phyloP scores from a whole-genome alignment of 2,888 invertebrate genomes.

The Hypercompe scribonia region DNA sequence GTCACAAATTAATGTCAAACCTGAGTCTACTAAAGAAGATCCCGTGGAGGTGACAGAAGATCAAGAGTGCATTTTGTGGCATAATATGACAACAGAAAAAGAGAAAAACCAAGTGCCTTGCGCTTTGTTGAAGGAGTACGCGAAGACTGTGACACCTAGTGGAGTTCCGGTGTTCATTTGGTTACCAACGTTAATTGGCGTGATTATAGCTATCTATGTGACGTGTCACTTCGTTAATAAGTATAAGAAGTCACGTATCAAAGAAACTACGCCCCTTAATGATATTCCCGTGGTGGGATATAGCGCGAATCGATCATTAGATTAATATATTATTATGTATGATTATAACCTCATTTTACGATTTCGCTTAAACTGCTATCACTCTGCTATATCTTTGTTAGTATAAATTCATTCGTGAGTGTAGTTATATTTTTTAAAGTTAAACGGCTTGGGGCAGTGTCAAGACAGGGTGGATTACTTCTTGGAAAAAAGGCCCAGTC shows the following conservation, averaged over 20 bases:
- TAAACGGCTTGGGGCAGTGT: not conserved
- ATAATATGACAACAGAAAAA: constrained; percentile 66
- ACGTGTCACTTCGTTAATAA: constrained; percentile 68
- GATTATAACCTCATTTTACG: not conserved
- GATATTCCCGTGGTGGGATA: constrained; percentile 61
- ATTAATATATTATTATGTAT: not conserved
- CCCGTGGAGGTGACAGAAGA: constrained; percentile 65
- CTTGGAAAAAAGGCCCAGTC: not conserved
- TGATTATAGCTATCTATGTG: constrained; percentile 64
- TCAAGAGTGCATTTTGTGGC: constrained; percentile 77
- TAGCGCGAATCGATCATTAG: constrained; percentile 59
- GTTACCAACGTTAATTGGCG: constrained; percentile 69
- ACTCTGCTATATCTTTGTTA: not conserved
- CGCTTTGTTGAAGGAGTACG: constrained; percentile 72
- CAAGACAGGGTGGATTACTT: not conserved
- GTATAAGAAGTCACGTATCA: constrained; percentile 61
- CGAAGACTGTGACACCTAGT: constrained; percentile 71
- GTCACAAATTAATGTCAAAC: constrained; percentile 66
- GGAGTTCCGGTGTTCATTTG: constrained; percentile 77
- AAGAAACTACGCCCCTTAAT: constrained; percentile 67
- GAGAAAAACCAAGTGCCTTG: constrained; percentile 72
- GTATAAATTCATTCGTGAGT: not conserved
- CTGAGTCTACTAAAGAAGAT: constrained; percentile 60
- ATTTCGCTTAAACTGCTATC: not conserved
- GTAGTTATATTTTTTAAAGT: not conserved